Evolutionary conservation across 2,113 vertebrate genomes (phyloP), one percentile per base, ranked within the genome.

Genomic region (Anolis carolinensis): DNA sequence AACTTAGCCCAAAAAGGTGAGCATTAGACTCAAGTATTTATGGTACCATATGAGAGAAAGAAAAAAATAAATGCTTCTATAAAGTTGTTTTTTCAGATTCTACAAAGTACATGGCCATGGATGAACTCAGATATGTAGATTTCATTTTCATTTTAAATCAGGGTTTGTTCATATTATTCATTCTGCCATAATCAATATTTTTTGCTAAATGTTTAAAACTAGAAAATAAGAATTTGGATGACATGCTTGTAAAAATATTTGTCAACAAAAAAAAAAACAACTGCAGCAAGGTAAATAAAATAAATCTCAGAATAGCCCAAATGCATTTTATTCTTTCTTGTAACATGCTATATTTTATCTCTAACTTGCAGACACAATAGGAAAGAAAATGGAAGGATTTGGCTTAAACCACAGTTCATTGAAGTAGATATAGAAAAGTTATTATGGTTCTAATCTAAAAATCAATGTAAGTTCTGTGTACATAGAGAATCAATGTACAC

Each of bases 361-460:
- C 82, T 87, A 89, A 81, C 21, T 39, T 83, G n/a, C 14, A 92
- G 88, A 86, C 48, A 77, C n/a, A 82, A 79, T 44, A 89, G 62
- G 20, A 88, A 50, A 73, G 92, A 89, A 80, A 84, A 48, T 79
- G 25, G 89, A 39, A 87, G n/a, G 18, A 88, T 2, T 5, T 88
- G 67, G 89, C 75, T 91, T 92, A 87, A 92, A 79, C 86, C 27
- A n/a, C 82, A 81, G 1, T 71, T 94, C 14, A 81, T 7, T 76
- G 52, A 87, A 90, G 11, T 87, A 74, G 68, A 16, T 88, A 67
- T 4, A 88, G 21, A 63, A 36, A 7, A 48, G 50, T 84, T 83
- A 83, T 89, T 93, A 86, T 23, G 21, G 16, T 81, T 72, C 39
- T 90, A 90, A 84, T 89, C 79, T 91, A 83, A 91, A 94, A 90